A percentile compares a stretch with the other conserved stretches of the same genome.
Conservation (phyloP, 1,140 invertebrate species). For the Brachionus calyciflorus region DNA sequence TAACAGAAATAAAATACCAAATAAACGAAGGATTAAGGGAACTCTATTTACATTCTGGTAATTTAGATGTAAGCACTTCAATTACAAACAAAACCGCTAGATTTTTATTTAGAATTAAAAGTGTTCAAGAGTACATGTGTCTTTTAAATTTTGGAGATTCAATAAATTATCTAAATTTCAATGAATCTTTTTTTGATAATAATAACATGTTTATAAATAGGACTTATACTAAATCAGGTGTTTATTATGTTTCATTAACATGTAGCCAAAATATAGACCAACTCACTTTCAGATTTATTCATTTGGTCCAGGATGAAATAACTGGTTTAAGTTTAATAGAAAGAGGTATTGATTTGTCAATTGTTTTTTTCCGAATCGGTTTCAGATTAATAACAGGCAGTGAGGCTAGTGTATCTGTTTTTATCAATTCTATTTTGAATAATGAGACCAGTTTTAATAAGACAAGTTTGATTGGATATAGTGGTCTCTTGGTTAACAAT, state of each 20-base stretch:
- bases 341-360: not conserved
- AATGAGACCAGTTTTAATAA: not conserved
- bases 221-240: not conserved
- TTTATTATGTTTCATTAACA: not conserved
- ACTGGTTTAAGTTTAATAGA: not conserved
- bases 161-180: not conserved
- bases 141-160: not conserved
- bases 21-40: not conserved
- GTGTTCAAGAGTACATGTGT: conserved; percentile 5
- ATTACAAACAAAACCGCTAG: not conserved
- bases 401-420: not conserved
- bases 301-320: conserved; percentile 9
- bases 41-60: not conserved
- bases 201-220: not conserved
- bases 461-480: conserved; percentile 1
- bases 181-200: not conserved
- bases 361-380: not conserved
- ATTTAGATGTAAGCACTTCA: not conserved
- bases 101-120: conserved; percentile 13
- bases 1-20: not conserved
- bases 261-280: not conserved
- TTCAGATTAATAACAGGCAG: not conserved
- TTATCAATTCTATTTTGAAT: not conserved
- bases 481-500: not conserved
- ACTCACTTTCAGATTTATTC: not conserved